These are phyloP conservation scores for Amphimedon queenslandica DNA, from an alignment of 37 sponge, comb jelly and placozoan species.

Conservation along the genomic window DNA sequence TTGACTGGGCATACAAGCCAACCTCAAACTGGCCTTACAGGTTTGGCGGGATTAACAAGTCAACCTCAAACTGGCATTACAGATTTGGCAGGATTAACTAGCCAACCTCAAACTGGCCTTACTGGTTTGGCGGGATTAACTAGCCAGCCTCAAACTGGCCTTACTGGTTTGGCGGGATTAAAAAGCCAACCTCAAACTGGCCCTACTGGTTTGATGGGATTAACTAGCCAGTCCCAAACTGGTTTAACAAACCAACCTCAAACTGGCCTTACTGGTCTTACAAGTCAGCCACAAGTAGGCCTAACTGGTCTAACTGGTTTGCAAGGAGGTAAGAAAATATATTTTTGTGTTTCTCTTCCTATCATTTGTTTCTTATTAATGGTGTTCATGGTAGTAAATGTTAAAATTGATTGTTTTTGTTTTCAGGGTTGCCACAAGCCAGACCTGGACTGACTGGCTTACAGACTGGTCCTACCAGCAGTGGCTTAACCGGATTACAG, in stretches of 20 bases:
- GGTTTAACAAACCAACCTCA: not conserved
- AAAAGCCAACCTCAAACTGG: not conserved
- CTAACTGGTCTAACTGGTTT: not conserved
- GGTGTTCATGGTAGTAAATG: no score
- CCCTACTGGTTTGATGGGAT: not conserved
- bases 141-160: not conserved
- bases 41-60: not conserved
- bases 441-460: not conserved
- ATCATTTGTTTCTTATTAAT: no score
- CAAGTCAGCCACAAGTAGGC: not conserved
- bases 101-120: not conserved
- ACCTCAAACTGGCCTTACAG: not conserved
- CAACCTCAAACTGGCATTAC: not conserved
- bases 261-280: not conserved
- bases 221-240: not conserved
- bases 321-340: no score
- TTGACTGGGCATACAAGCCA: not conserved
- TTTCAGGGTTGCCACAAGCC: not conserved
- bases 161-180: not conserved
- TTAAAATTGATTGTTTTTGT: no score
- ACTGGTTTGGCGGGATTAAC: not conserved
- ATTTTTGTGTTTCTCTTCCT: no score
- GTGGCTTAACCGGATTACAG: not conserved
- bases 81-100: not conserved
- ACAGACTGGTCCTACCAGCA: not conserved